These are phyloP conservation scores for Nomada ferruginata DNA, from an alignment of 2,888 invertebrate species.

Conservation along the genomic window DNA sequence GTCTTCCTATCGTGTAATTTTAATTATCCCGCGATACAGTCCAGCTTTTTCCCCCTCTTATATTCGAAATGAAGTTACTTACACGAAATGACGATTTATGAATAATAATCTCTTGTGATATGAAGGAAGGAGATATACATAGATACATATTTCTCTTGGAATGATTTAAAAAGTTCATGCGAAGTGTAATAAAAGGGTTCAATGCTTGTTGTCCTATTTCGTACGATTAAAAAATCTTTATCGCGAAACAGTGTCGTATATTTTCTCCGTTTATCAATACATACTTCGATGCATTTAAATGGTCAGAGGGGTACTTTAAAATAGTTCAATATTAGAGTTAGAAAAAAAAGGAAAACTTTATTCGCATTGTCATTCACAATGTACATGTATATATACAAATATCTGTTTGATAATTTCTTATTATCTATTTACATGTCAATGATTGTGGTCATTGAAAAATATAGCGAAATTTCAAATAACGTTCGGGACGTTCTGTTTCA, in stretches of 20 bases:
- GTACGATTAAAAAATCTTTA: neutral
- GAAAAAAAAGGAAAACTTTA: neutral
- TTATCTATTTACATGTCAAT: neutral
- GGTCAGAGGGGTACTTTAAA: too few species aligned
- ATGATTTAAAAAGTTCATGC: conserved; percentile 8
- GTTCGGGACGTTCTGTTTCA: neutral
- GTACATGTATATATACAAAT: neutral
- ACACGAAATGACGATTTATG: neutral
- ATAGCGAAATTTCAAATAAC: neutral
- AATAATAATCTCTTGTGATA: neutral
- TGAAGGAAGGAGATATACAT: neutral
- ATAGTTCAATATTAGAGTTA: neutral
- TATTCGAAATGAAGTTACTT: neutral
- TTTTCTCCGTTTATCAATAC: neutral
- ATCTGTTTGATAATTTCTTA: neutral
- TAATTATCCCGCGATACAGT: conserved; percentile 7
- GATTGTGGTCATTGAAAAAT: neutral
- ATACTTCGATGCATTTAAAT: neutral
- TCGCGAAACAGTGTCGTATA: too few species aligned
- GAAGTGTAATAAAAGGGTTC: neutral
- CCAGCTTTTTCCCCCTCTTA: neutral
- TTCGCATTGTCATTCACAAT: too few species aligned
- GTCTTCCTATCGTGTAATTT: neutral
- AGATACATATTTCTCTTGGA: neutral
- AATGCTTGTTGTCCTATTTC: neutral